Base-by-base conservation (phyloP, 2,888 invertebrate species). In the Clitarchus hookeri region DNA sequence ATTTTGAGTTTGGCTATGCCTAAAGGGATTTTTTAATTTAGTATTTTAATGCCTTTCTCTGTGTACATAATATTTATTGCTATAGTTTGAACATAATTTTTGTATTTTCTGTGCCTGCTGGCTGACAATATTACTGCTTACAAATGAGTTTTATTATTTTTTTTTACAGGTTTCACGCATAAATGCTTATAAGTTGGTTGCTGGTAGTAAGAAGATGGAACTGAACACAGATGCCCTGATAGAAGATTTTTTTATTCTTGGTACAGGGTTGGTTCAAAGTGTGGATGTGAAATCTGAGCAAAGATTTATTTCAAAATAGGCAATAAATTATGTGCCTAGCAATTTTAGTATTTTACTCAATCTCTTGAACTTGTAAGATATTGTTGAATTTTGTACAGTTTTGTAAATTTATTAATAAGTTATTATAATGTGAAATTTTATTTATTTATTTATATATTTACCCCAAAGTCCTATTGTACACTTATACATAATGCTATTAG, bases 171-270 rank as follows among this genome's bases (percentile, higher is more conserved):
- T 94, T 6, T 91, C 93, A 2, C 92, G 93, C 89, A 92, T 94
- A 0, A 93, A 93, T 89, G 95, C 94, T 0, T 91, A 94, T 23
- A 94, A 92, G 88, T 92, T 94, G 0, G 89, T 90, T 23, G 86
- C 88, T 0, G 90, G 91, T 0, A 27, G 44, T 48, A 87, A 89
- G 4, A 93, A 93, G 89, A 92, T 95, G 88, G 91, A 91, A 86
- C 92, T 95, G 80, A 95, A 96, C 90, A 90, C 93, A 0, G 93
- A 94, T n/a, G 95, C 95, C 0, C 91, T 96, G 84, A 90, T 96
- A 1, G 95, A 96, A 90, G 96, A 96, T 90, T 96, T 96, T 91
- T 92, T 93, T 89, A 91, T 94, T 84, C 89, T 96, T 65, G 97
- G 97, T 1, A 92, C 92, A 77, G 95, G 94, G 13, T 90, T 97